Percentiles rank a stretch among this genome's conserved stretches.
These are phyloP conservation scores for Callipepla squamata DNA, from an alignment of 2,113 vertebrate species.

Conservation along the genomic window DNA sequence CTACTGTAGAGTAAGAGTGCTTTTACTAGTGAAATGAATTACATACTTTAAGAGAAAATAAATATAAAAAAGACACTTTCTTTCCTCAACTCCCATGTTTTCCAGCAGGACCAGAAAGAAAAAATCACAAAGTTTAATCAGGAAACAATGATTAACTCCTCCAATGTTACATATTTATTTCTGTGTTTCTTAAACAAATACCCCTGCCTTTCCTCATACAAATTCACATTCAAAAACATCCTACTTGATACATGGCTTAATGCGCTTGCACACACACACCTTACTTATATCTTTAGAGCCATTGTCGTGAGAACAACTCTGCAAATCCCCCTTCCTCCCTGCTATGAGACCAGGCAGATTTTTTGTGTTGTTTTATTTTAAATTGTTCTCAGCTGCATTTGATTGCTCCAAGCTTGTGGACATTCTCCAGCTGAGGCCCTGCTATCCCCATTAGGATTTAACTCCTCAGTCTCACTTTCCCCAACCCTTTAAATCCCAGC, in stretches of 20 bases:
- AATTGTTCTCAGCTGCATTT: slow-evolving; percentile 66
- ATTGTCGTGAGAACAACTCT: neutral
- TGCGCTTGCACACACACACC: fast-evolving
- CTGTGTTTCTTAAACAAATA: neutral
- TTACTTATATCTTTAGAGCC: neutral
- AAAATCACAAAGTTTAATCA: neutral
- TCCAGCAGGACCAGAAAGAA: neutral
- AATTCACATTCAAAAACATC: neutral
- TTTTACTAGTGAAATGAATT: neutral
- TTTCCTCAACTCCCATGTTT: neutral
- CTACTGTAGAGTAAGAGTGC: neutral
- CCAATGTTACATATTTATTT: neutral
- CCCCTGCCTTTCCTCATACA: neutral
- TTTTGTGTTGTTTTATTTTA: slow-evolving; percentile 46
- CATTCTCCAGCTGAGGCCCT: slow-evolving; percentile 70
- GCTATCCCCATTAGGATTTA: slow-evolving; percentile 56
- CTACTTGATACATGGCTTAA: neutral
- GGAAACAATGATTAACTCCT: neutral
- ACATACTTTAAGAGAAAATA: fast-evolving
- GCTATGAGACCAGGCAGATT: slow-evolving; percentile 19
- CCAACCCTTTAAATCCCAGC: neutral
- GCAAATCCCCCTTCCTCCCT: neutral
- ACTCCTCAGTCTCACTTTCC: slow-evolving; percentile 55
- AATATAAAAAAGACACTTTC: neutral
- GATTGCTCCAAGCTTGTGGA: slow-evolving; percentile 63